Conservation (phyloP, 2,113 vertebrate species). For the Panthera tigris region DNA sequence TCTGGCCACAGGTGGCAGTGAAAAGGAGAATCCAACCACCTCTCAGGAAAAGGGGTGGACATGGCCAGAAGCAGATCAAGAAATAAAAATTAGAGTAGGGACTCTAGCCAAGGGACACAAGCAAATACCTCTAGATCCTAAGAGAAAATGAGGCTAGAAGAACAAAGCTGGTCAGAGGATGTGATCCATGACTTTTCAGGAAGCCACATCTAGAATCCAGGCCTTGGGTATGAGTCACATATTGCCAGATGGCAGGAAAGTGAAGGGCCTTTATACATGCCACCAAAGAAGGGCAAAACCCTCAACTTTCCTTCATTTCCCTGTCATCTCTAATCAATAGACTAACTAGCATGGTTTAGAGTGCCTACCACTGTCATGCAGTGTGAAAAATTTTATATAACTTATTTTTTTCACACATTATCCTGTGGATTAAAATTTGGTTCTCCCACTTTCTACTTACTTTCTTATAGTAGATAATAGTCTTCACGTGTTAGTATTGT, state of each 20-base stretch:
- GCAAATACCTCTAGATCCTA: background rate
- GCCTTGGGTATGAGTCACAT: background rate
- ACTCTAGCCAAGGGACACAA: background rate
- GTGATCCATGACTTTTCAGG: background rate
- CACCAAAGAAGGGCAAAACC: background rate
- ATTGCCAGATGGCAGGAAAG: background rate
- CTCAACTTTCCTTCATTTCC: background rate
- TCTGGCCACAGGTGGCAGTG: background rate
- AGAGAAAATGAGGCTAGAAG: background rate
- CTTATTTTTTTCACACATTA: background rate
- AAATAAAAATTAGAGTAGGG: background rate
- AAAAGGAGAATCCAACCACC: background rate
- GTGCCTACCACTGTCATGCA: background rate
- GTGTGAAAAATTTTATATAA: background rate
- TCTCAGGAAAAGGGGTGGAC: background rate
- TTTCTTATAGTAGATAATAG: background rate
- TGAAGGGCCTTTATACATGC: background rate
- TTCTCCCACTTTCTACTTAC: background rate
- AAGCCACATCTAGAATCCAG: background rate
- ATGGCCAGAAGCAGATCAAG: background rate
- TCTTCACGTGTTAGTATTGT: background rate
- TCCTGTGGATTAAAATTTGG: background rate
- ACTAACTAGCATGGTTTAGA: background rate
- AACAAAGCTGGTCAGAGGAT: background rate
- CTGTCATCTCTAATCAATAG: background rate